phyloP scores from a whole-genome alignment of 2,797 vertebrate genomes.

The Oophaga sylvatica region DNA sequence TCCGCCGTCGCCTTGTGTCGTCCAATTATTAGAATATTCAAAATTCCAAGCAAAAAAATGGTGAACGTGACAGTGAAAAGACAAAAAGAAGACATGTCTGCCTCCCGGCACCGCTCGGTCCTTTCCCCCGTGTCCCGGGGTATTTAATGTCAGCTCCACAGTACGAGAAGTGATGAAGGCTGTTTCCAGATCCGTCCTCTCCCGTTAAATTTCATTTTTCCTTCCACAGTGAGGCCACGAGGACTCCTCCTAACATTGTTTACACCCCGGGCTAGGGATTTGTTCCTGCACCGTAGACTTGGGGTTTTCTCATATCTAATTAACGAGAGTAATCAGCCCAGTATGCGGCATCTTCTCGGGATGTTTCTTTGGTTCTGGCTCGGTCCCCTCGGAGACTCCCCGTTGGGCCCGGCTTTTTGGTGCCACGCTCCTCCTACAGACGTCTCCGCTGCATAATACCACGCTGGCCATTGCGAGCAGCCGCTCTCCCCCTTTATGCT shows the following conservation, averaged over 20 bases:
- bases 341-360: conserved; percentile 60
- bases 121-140: background rate
- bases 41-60: background rate
- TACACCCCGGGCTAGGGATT: conserved; percentile 64
- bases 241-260: conserved; percentile 62
- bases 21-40: background rate
- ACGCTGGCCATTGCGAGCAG: conserved; percentile 1
- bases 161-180: conserved; percentile 77
- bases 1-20: background rate
- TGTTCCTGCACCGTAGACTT: conserved; percentile 61
- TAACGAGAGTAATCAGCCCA: conserved; percentile 65
- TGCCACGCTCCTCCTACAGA: conserved; percentile 17
- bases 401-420: conserved; percentile 49
- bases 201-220: conserved; percentile 78
- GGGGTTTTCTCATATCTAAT: conserved; percentile 64
- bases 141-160: conserved; percentile 2
- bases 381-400: conserved; percentile 44
- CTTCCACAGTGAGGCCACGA: conserved; percentile 65
- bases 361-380: conserved; percentile 51
- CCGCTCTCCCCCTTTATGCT: conserved; percentile 20
- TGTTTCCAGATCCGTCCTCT: conserved; percentile 75
- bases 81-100: background rate
- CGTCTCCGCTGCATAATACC: conserved; percentile 23
- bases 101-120: conserved; percentile 6
- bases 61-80: background rate